Percentiles rank a stretch among this genome's conserved stretches.
These are phyloP conservation scores for Apoderus coryli DNA, from an alignment of 2,888 invertebrate genomes.

Conservation along the genomic window DNA sequence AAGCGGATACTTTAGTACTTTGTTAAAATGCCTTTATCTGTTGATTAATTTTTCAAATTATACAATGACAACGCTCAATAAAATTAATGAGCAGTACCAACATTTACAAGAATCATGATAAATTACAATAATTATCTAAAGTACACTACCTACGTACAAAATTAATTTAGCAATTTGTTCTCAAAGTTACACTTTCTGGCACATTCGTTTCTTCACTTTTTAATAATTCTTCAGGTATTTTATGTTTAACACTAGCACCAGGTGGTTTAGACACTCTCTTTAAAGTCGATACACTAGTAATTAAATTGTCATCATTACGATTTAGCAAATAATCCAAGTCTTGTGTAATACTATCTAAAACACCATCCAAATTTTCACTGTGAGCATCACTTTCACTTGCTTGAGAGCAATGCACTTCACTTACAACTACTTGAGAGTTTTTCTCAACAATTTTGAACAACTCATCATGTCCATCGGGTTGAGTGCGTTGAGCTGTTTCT, in stretches of 20 bases:
- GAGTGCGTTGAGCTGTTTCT: constrained; percentile 20
- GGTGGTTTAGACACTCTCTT: constrained; percentile 24
- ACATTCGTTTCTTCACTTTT: constrained; percentile 13
- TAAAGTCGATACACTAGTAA: constrained; percentile 13
- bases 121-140: too few relatives aligned
- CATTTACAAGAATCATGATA: too few relatives aligned
- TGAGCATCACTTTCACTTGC: constrained; percentile 25
- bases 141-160: too few relatives aligned
- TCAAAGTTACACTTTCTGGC: constrained; percentile 18
- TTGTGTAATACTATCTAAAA: constrained; percentile 67
- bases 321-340: constrained; percentile 72
- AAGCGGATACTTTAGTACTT: too few relatives aligned
- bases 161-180: constrained; percentile 22
- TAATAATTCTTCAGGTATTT: constrained; percentile 24
- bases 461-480: constrained; percentile 28
- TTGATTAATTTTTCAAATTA: too few relatives aligned
- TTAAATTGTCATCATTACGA: constrained; percentile 29
- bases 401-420: constrained; percentile 31
- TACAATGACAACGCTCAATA: too few relatives aligned
- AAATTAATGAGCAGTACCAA: too few relatives aligned
- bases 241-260: constrained; percentile 23
- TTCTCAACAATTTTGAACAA: constrained; percentile 18
- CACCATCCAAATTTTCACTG: constrained; percentile 35
- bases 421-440: constrained; percentile 17
- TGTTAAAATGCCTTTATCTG: too few relatives aligned